These are phyloP conservation scores for Argynnis bischoffii DNA, from an alignment of 2,888 invertebrate species.

Conservation along the genomic window DNA sequence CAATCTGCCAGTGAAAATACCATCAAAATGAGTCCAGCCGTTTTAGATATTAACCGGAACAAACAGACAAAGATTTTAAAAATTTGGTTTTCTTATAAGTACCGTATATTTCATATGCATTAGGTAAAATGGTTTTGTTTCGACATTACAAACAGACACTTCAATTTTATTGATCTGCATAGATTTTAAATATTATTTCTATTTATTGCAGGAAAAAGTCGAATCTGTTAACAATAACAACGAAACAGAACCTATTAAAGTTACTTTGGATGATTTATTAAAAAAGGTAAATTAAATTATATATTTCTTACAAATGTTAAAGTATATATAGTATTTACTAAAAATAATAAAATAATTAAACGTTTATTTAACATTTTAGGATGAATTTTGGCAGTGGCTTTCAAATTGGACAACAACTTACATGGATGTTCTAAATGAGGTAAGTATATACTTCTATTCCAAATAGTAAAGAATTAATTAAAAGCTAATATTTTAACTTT, in stretches of 20 bases:
- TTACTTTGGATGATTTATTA: conserved; percentile 30
- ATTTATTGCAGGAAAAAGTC: conserved; percentile 18
- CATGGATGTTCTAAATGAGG: conserved; percentile 37
- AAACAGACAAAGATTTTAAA: too few species aligned
- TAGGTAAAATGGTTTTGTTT: too few species aligned
- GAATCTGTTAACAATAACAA: background rate
- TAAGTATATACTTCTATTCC: conserved; percentile 17
- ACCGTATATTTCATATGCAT: too few species aligned
- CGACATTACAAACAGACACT: too few species aligned
- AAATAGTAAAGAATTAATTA: background rate
- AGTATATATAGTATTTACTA: background rate
- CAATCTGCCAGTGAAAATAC: too few species aligned
- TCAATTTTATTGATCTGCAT: too few species aligned
- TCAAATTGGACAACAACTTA: conserved; percentile 39
- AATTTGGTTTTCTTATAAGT: too few species aligned
- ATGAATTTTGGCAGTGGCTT: conserved; percentile 43
- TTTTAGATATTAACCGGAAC: too few species aligned
- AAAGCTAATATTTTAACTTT: too few species aligned
- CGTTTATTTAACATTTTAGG: conserved; percentile 29
- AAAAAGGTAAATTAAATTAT: conserved; percentile 26
- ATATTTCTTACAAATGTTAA: background rate
- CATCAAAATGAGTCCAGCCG: too few species aligned
- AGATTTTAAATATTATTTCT: background rate
- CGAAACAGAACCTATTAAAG: conserved; percentile 12
- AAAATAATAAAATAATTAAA: background rate